Conservation (phyloP, 1,140 invertebrate species). For the Trichoplusia ni region DNA sequence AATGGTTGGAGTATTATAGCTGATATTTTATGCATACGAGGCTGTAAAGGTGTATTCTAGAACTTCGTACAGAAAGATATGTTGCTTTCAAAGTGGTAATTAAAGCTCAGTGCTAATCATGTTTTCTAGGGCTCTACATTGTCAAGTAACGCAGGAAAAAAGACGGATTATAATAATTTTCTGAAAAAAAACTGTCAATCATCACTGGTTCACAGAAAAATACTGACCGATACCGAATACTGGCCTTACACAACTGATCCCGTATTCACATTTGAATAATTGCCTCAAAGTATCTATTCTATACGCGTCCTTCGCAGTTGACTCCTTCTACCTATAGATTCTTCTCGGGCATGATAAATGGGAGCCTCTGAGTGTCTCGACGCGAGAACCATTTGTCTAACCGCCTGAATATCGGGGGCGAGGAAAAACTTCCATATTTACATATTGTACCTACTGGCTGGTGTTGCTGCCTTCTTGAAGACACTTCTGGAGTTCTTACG, state of each 20-base stretch:
- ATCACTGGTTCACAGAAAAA: too few relatives aligned
- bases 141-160: too few relatives aligned
- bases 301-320: conserved; percentile 11
- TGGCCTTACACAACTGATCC: not conserved
- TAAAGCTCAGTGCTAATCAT: too few relatives aligned
- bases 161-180: too few relatives aligned
- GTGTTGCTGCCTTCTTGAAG: not conserved
- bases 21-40: too few relatives aligned
- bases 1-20: too few relatives aligned
- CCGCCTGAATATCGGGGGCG: conserved; percentile 37
- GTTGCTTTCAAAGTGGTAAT: too few relatives aligned
- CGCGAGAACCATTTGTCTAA: conserved; percentile 63
- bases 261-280: conserved; percentile 4
- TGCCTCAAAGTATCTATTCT: conserved; percentile 18
- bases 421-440: conserved; percentile 60
- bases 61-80: too few relatives aligned
- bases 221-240: too few relatives aligned
- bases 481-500: not conserved
- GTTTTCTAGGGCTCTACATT: too few relatives aligned
- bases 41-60: too few relatives aligned
- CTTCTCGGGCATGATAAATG: conserved; percentile 62
- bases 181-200: too few relatives aligned
- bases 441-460: conserved; percentile 49
- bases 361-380: conserved; percentile 46
- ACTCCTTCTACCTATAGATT: conserved; percentile 49